Conservation (phyloP, 2,888 invertebrate genomes). For the Catocala sponsa region DNA sequence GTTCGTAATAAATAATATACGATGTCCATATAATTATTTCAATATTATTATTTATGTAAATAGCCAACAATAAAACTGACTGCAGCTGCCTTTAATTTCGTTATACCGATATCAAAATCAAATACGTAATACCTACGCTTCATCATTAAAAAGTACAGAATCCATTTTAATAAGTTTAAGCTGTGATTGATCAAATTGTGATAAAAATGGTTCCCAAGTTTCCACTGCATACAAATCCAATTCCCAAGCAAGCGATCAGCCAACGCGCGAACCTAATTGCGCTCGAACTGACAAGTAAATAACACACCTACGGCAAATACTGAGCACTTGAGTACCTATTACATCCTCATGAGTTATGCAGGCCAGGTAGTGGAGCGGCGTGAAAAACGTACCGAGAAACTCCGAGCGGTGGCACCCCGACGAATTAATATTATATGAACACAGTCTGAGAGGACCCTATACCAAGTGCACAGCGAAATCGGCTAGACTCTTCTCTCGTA, state of each 20-base stretch:
- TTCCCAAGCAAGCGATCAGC: conserved; percentile 26
- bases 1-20: no score
- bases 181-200: no score
- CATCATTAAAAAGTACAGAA: no score
- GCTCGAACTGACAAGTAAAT: conserved; percentile 74
- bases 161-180: no score
- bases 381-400: conserved; percentile 66
- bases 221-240: conserved; percentile 9
- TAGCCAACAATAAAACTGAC: no score
- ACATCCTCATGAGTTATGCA: conserved; percentile 84
- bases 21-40: no score
- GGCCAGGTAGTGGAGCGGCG: conserved; percentile 73
- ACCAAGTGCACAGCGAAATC: conserved; percentile 65
- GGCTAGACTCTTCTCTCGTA: conserved; percentile 75
- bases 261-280: conserved; percentile 63
- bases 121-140: no score
- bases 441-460: conserved; percentile 69
- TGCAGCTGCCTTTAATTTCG: no score
- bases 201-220: neutral
- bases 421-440: conserved; percentile 82
- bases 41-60: no score
- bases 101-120: no score
- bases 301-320: conserved; percentile 71
- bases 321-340: conserved; percentile 79
- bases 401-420: conserved; percentile 62